Evolutionary conservation across 2,797 vertebrate genomes (phyloP), one percentile per base, ranked within the genome.

Genomic region (Xenentodon cancila): DNA sequence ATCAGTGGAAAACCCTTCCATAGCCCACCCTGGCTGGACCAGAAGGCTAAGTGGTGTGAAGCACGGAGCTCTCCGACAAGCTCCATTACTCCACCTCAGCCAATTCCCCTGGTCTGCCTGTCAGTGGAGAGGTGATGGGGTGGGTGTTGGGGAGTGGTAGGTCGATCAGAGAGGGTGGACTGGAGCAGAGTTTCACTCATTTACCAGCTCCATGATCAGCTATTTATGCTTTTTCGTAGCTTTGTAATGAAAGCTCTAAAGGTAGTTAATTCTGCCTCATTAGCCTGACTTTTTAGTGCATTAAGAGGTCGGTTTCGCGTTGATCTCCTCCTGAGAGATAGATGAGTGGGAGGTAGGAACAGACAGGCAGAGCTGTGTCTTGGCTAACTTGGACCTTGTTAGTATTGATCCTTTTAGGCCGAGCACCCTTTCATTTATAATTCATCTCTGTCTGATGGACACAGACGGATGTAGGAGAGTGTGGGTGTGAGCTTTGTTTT

Each of bases 11-110:
- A 58, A 61, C 79, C 42, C 68, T n/a, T 53, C 59, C 78, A 59
- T 62, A 32, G 43, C 40, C 5, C 22, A 12, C 44, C n/a, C 21
- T 20, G 70, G 61, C 79, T 80, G 70, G 84, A 82, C 64, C 73
- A 78, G 76, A 30, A 78, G 91, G 88, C 90, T 93, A 92, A 93
- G 89, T 92, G 91, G 89, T 89, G 87, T 88, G 91, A 92, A 92
- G 87, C 89, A 86, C 77, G 75, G 84, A 89, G 88, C 71, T 82
- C 75, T 86, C 81, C 65, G 87, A 88, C 88, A 91, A 84, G 90
- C 92, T 91, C 88, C 87, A 92, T 93, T 92, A 92, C 90, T 89
- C 75, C 78, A 81, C 70, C 77, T 79, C 85, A 80, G 82, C 79
- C 88, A 79, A 87, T 79, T 85, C 82, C 84, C 82, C 73, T 15